Evolutionary conservation across 2,113 vertebrate genomes (phyloP).

Genomic region (Hippocampus mohnikei): DNA sequence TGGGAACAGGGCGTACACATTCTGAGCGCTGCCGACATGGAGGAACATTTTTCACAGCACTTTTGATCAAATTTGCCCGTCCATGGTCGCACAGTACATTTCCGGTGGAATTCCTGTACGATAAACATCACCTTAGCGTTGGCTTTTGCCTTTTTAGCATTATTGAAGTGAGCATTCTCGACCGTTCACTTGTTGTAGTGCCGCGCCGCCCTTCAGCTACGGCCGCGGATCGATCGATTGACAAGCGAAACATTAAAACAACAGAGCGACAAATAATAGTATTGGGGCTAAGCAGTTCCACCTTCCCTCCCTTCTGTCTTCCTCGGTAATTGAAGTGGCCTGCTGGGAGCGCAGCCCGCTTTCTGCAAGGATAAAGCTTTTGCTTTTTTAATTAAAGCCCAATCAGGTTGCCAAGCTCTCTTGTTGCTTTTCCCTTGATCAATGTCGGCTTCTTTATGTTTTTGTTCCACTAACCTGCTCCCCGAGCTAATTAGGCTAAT

Average conservation of each 20-base stretch:
- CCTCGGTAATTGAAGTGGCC: conserved; percentile 45
- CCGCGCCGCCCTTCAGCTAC: background rate
- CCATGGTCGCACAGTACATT: no score
- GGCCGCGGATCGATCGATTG: background rate
- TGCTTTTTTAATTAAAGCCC: conserved; percentile 60
- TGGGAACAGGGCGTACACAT: no score
- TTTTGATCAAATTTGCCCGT: no score
- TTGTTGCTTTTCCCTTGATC: conserved; percentile 44
- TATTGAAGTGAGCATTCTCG: background rate
- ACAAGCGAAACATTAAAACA: background rate
- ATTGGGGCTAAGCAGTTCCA: background rate
- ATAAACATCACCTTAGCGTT: no score
- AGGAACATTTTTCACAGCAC: no score
- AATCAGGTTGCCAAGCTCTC: conserved; percentile 37
- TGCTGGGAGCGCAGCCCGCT: conserved; percentile 36
- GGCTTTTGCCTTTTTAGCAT: background rate
- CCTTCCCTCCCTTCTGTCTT: conserved; percentile 39
- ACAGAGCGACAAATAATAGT: background rate
- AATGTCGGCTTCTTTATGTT: conserved; percentile 46
- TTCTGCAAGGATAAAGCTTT: conserved; percentile 53
- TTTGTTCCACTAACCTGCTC: conserved; percentile 50
- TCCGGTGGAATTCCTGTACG: no score
- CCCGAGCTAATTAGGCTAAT: conserved; percentile 45
- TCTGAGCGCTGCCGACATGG: no score
- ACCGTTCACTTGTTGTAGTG: background rate